Conservation (phyloP, 2,113 vertebrate genomes). For the Tragelaphus imberbis region DNA sequence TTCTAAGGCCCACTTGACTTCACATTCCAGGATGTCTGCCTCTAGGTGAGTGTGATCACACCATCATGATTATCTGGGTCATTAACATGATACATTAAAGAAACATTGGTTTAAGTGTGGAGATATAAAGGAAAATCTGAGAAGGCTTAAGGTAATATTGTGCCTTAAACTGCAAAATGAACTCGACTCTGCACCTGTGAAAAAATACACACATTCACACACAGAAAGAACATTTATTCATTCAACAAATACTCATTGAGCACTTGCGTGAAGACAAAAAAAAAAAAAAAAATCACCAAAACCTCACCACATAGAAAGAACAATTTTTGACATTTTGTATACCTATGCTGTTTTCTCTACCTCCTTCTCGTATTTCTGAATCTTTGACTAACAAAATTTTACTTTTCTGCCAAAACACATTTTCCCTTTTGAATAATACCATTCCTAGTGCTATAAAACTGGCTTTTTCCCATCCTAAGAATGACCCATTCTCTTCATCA, state of each 20-base stretch:
- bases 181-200: not conserved
- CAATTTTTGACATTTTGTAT: not conserved
- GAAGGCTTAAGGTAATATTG: not conserved
- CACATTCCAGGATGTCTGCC: too few species aligned
- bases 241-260: not conserved
- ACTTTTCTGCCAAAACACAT: not conserved
- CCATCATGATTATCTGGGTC: too few species aligned
- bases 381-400: not conserved
- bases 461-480: not conserved
- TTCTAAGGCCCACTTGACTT: too few species aligned
- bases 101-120: not conserved
- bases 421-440: not conserved
- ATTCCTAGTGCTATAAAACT: not conserved
- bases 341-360: not conserved
- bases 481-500: not conserved
- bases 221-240: not conserved
- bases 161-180: not conserved
- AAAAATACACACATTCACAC: not conserved
- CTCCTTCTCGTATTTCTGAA: not conserved
- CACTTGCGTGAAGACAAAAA: not conserved
- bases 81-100: not conserved
- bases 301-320: not conserved
- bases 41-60: too few species aligned
- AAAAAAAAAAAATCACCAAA: not conserved
- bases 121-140: not conserved